Evolutionary conservation across 2,797 vertebrate species (phyloP), one percentile per base, ranked within the genome.

Genomic region (Crypturellus tataupa): DNA sequence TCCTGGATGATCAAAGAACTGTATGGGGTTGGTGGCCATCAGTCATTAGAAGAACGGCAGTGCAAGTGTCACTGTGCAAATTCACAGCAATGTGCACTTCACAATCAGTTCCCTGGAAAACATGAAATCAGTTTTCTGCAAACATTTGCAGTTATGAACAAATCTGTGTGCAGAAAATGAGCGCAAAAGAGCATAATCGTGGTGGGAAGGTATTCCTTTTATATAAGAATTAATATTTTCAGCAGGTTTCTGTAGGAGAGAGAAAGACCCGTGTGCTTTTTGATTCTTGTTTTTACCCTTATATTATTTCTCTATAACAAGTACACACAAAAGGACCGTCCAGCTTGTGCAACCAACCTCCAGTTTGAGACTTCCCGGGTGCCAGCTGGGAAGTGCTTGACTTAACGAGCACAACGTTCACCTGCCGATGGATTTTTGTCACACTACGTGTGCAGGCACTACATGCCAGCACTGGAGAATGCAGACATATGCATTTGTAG

Each of bases 1-100:
- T 42, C n/a, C 21, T 1, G 2, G 46, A 1, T 0, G 2, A 10
- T 4, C 16, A 11, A 33, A 2, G 4, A 27, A 14, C 44, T 9
- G 17, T 10, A 3, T 4, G 2, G 62, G 20, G 68, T 42, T 37
- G 63, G 31, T 7, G 17, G 27, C 17, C 18, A 42, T 29, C 29
- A 64, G 49, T n/a, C 42, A 2, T 0, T 3, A 20, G n/a, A 33
- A 29, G 46, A 82, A 20, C 0, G 1, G n/a, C n/a, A 27, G n/a
- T 0, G 7, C 33, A 16, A 3, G 1, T 12, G 10, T 20, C 23
- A 5, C 3, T 1, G 0, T 67, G 51, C 29, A 59, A 70, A 51
- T 23, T 37, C 4, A 4, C 6, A 1, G 0, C 35, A 21, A 1
- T 0, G 5, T 33, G 31, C 27, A 4, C 24, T 46, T 51, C 75